Percentiles rank a stretch among this genome's conserved stretches.
phyloP scores from a whole-genome alignment of 2,888 invertebrate species.

The Standfussiana lucernea region DNA sequence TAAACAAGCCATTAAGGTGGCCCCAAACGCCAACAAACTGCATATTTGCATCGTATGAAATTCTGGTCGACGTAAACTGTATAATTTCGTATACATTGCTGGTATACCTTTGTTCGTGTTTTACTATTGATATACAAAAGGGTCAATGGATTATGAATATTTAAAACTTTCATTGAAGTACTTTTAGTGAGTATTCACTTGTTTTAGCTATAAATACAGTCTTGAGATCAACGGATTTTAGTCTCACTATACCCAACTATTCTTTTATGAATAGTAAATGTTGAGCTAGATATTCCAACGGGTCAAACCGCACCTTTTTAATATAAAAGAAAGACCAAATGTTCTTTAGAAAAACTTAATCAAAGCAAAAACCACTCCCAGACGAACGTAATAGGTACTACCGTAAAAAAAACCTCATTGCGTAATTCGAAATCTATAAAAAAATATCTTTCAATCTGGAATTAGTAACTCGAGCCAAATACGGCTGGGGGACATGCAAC shows the following conservation, averaged over 20 bases:
- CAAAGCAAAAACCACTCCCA: slow-evolving; percentile 25
- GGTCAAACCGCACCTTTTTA: slow-evolving; percentile 1
- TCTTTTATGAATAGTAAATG: slow-evolving; percentile 38
- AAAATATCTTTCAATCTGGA: slow-evolving; percentile 66
- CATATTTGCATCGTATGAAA: slow-evolving; percentile 54
- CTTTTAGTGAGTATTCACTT: neutral
- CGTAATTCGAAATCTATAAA: slow-evolving; percentile 64
- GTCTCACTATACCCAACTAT: slow-evolving; percentile 1
- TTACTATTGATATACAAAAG: neutral
- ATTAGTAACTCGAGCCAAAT: slow-evolving; percentile 60
- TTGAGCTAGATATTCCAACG: neutral
- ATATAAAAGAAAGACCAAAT: neutral
- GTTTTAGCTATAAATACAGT: slow-evolving; percentile 9
- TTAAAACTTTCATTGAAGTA: slow-evolving; percentile 8
- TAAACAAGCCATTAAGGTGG: slow-evolving; percentile 46
- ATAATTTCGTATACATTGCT: slow-evolving; percentile 25
- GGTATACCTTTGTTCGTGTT: slow-evolving; percentile 11
- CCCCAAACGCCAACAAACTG: slow-evolving; percentile 50
- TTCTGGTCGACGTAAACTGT: slow-evolving; percentile 17
- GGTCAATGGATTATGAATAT: slow-evolving; percentile 30
- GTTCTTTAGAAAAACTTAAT: slow-evolving; percentile 21
- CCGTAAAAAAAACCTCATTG: slow-evolving; percentile 47
- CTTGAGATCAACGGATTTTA: slow-evolving; percentile 18
- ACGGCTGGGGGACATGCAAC: slow-evolving; percentile 71
- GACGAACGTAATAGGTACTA: slow-evolving; percentile 16